Evolutionary conservation across 2,888 invertebrate genomes (phyloP).

Genomic region (Parnassius smintheus): DNA sequence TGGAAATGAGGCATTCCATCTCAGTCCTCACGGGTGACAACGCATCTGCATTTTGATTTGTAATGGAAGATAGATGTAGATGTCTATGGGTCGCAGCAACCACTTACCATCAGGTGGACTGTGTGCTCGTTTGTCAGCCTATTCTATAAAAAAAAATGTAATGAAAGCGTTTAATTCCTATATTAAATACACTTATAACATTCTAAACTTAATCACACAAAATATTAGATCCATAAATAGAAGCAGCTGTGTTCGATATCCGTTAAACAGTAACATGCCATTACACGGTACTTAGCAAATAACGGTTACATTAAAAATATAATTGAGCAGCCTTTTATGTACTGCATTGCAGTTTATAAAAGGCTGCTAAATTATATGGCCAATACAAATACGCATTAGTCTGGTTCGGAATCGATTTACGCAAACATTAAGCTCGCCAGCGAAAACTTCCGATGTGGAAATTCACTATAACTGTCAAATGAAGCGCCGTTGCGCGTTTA

Average conservation of each 20-base stretch:
- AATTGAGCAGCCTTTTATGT: too few species aligned
- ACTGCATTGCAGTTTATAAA: constrained; percentile 3
- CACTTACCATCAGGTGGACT: too few species aligned
- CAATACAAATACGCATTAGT: constrained; percentile 15
- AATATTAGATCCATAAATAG: constrained; percentile 1
- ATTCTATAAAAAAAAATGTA: too few species aligned
- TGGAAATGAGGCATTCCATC: too few species aligned
- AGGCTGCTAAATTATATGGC: constrained; percentile 11
- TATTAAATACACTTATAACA: too few species aligned
- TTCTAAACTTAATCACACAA: constrained; percentile 8
- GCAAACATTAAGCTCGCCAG: constrained; percentile 21
- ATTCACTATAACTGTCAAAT: constrained; percentile 27
- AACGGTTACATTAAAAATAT: constrained; percentile 15
- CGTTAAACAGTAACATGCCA: constrained; percentile 6
- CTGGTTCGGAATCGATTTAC: constrained; percentile 23
- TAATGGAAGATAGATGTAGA: too few species aligned
- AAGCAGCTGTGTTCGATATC: constrained; percentile 15
- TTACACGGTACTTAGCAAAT: constrained; percentile 12
- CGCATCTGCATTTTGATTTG: too few species aligned
- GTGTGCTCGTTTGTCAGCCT: too few species aligned
- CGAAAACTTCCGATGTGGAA: constrained; percentile 22
- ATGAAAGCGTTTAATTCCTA: too few species aligned
- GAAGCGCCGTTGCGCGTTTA: constrained; percentile 19
- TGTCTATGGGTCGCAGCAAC: too few species aligned
- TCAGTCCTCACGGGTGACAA: too few species aligned